Percentiles rank a stretch among this genome's conserved stretches.
Conservation (phyloP, 1,140 invertebrate genomes). For the Plectrocnemia conspersa region DNA sequence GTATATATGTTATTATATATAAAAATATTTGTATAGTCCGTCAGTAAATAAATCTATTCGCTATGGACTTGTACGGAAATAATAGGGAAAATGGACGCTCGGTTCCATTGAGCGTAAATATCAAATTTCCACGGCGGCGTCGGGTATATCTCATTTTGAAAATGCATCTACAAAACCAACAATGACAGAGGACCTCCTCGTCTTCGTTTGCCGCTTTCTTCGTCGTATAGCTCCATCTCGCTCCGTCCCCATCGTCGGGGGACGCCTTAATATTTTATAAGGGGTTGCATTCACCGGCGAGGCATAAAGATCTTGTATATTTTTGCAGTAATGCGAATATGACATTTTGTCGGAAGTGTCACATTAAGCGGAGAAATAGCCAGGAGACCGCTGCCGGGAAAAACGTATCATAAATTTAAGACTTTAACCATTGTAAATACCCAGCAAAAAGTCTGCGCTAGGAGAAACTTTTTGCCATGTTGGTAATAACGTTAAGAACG, state of each 20-base stretch:
- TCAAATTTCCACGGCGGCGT: constrained; percentile 2
- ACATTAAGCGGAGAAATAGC: background rate
- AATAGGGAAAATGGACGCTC: background rate
- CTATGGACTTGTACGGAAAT: no score
- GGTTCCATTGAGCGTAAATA: constrained; percentile 2
- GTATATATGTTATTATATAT: no score
- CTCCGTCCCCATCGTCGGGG: background rate
- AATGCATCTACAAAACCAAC: constrained; percentile 24
- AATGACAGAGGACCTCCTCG: constrained; percentile 19
- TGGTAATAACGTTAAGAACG: background rate
- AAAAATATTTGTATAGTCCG: no score
- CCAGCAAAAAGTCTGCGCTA: background rate
- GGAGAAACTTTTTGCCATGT: background rate
- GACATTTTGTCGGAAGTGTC: constrained; percentile 25
- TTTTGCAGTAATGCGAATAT: constrained; percentile 32
- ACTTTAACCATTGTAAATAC: background rate
- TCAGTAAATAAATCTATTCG: no score
- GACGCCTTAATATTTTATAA: constrained; percentile 23
- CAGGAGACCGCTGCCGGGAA: background rate
- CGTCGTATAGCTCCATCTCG: background rate
- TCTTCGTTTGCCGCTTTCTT: background rate
- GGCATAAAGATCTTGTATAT: constrained; percentile 29
- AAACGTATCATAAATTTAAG: background rate
- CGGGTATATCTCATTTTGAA: constrained; percentile 1
- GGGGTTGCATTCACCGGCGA: constrained; percentile 13